Conservation (phyloP, 2,797 vertebrate species). For the Nasua narica region DNA sequence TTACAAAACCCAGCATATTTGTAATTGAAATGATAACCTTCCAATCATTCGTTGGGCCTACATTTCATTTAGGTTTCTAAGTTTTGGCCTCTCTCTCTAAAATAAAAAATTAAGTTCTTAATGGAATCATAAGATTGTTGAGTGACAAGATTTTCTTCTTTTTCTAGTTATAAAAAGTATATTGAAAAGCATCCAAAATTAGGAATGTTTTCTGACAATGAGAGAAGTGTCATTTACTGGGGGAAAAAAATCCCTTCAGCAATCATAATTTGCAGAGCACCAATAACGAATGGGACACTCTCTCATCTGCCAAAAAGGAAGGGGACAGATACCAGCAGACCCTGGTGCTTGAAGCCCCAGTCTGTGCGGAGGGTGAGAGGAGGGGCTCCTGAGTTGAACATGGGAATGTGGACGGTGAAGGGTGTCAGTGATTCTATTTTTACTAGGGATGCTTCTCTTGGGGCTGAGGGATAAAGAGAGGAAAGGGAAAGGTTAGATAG, state of each 20-base stretch:
- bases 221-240: background rate
- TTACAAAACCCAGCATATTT: slow-evolving; percentile 66
- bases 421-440: background rate
- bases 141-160: background rate
- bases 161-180: background rate
- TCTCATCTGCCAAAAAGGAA: background rate
- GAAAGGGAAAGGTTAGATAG: background rate
- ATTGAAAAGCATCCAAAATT: background rate
- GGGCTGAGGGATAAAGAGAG: background rate
- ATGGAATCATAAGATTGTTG: background rate
- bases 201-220: background rate
- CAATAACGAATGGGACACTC: background rate
- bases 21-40: slow-evolving; percentile 59
- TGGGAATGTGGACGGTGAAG: background rate
- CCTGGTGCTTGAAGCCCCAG: background rate
- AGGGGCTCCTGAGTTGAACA: rapidly evolving
- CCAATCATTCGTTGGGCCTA: slow-evolving; percentile 60
- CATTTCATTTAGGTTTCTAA: slow-evolving; percentile 57
- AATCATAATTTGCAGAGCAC: background rate
- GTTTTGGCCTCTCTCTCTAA: background rate
- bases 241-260: background rate
- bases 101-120: slow-evolving; percentile 15
- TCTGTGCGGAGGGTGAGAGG: too few species aligned
- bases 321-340: background rate
- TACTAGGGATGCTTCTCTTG: background rate